Percentiles rank a stretch among this genome's conserved stretches.
phyloP scores from a whole-genome alignment of 2,113 vertebrate species.

The Trichomycterus rosablanca region DNA sequence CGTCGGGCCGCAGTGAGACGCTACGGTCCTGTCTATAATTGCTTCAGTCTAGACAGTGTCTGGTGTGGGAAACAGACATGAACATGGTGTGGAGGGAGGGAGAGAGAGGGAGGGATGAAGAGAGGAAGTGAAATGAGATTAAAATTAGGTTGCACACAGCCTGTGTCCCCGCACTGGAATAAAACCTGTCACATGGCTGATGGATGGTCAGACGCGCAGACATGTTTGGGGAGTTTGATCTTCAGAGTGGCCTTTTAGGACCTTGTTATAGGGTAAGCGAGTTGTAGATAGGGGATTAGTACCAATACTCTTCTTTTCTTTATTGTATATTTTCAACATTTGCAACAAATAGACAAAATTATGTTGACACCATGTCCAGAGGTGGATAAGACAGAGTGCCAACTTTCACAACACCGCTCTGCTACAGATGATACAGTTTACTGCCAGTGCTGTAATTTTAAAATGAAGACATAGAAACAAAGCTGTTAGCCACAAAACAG shows the following conservation, averaged over 20 bases:
- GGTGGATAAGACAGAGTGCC: too few species aligned
- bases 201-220: constrained; percentile 30
- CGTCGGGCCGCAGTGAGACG: constrained; percentile 73
- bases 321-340: too few species aligned
- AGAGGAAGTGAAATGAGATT: constrained; percentile 39
- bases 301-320: not conserved
- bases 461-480: too few species aligned
- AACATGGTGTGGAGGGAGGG: constrained; percentile 35
- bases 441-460: too few species aligned
- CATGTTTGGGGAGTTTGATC: constrained; percentile 24
- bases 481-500: too few species aligned
- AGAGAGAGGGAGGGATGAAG: constrained; percentile 24
- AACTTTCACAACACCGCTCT: too few species aligned
- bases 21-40: constrained; percentile 80
- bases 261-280: not conserved
- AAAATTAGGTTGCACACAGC: constrained; percentile 41
- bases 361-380: too few species aligned
- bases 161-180: constrained; percentile 35
- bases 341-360: too few species aligned
- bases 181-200: constrained; percentile 42
- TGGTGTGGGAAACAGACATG: constrained; percentile 70
- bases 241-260: constrained; percentile 22
- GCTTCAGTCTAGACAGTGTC: constrained; percentile 88
- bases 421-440: too few species aligned
- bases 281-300: not conserved